These are phyloP conservation scores for Aegotheles bennettii DNA, from an alignment of 2,113 vertebrate species.

Conservation along the genomic window DNA sequence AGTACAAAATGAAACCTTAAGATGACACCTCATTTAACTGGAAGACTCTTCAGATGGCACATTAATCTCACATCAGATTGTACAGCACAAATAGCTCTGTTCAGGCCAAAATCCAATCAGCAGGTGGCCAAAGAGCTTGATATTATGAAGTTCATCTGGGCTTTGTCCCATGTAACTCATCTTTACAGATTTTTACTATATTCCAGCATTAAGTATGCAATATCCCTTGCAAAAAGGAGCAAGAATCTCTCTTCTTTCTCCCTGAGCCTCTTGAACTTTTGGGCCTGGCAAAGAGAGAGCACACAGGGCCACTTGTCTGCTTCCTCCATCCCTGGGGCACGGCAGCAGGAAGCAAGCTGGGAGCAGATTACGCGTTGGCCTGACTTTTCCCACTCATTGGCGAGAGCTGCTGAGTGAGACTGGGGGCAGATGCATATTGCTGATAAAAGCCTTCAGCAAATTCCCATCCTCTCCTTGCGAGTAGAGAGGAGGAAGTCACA, in stretches of 20 bases:
- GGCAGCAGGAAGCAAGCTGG: constrained; percentile 50
- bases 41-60: background rate
- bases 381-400: constrained; percentile 53
- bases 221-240: background rate
- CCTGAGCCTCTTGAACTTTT: constrained; percentile 13
- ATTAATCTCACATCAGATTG: background rate
- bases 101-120: background rate
- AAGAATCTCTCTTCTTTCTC: background rate
- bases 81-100: background rate
- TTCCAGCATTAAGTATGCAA: background rate
- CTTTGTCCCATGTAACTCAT: background rate
- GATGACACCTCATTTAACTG: background rate
- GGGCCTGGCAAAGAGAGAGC: constrained; percentile 19
- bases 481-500: constrained; percentile 40
- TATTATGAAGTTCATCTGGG: background rate
- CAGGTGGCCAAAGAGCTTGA: background rate
- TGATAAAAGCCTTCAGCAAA: constrained; percentile 58
- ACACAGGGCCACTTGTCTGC: constrained; percentile 42
- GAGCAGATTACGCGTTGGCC: constrained; percentile 48
- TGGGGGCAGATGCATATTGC: constrained; percentile 52
- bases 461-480: constrained; percentile 40
- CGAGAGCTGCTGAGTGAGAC: background rate
- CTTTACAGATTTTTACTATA: background rate
- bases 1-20: background rate
- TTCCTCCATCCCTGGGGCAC: constrained; percentile 57